Evolutionary conservation across 2,888 invertebrate genomes (phyloP).

Genomic region (Calliscelio sp.): DNA sequence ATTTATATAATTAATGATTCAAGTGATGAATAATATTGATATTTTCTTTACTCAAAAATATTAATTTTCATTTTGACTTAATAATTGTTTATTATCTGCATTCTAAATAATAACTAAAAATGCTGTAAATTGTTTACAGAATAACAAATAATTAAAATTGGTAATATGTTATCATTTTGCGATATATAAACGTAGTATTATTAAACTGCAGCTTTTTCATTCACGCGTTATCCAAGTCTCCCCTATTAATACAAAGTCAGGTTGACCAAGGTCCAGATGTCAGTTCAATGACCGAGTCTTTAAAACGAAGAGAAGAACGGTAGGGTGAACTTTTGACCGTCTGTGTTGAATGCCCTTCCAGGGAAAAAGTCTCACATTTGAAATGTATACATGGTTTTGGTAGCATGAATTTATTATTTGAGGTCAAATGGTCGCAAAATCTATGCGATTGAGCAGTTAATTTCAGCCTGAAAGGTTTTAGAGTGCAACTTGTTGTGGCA

Average conservation of each 20-base stretch:
- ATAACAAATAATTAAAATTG: neutral
- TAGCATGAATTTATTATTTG: constrained; percentile 51
- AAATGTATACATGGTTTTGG: constrained; percentile 23
- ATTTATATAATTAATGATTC: no score
- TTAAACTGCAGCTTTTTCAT: neutral
- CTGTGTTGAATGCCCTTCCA: constrained; percentile 26
- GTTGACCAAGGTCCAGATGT: constrained; percentile 56
- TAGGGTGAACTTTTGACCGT: constrained; percentile 17
- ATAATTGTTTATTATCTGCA: no score
- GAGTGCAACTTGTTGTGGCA: constrained; percentile 57
- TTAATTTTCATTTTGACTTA: no score
- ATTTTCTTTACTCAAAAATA: no score
- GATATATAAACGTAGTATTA: no score
- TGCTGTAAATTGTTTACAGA: neutral
- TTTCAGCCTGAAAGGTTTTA: constrained; percentile 55
- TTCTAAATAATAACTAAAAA: no score
- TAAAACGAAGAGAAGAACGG: constrained; percentile 13
- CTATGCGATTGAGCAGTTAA: constrained; percentile 61
- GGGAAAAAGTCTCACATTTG: constrained; percentile 9
- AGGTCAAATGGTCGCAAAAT: constrained; percentile 45
- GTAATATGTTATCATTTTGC: no score
- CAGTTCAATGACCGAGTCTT: constrained; percentile 60
- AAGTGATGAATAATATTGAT: no score
- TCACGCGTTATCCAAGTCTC: neutral
- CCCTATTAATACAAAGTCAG: constrained; percentile 20